phyloP scores from a whole-genome alignment of 1,140 invertebrate genomes.

The Melitaea cinxia region DNA sequence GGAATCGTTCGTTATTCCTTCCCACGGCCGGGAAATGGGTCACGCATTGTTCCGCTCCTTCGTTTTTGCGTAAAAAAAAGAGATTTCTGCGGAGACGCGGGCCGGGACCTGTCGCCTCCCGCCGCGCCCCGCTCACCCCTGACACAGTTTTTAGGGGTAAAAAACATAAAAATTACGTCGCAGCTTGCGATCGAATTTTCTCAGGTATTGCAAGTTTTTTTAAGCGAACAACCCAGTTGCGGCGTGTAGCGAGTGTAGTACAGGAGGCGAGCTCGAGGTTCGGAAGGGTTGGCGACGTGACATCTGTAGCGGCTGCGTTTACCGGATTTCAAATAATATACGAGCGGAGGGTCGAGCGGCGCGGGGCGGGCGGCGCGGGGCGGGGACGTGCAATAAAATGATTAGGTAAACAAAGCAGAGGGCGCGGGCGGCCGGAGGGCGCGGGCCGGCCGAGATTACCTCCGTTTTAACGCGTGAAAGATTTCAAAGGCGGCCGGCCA shows the following conservation, averaged over 20 bases:
- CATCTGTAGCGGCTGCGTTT: conserved; percentile 48
- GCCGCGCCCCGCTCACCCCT: conserved; percentile 57
- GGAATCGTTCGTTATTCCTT: conserved; percentile 77
- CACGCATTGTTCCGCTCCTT: conserved; percentile 69
- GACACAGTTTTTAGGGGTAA: conserved; percentile 76
- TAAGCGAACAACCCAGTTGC: conserved; percentile 57
- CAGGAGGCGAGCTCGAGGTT: conserved; percentile 57
- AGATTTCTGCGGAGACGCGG: conserved; percentile 64
- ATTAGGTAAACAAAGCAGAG: conserved; percentile 74
- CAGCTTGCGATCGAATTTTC: conserved; percentile 74
- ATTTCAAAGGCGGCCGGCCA: conserved; percentile 75
- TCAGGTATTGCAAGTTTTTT: conserved; percentile 64
- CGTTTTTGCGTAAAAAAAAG: conserved; percentile 78
- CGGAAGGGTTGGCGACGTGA: conserved; percentile 46
- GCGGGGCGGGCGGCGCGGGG: conserved; percentile 24
- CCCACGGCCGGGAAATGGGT: conserved; percentile 79
- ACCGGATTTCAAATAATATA: conserved; percentile 52
- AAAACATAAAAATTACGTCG: conserved; percentile 66
- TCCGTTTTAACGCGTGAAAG: conserved; percentile 79
- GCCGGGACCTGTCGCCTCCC: conserved; percentile 58
- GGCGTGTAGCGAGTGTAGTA: conserved; percentile 68
- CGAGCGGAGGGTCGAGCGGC: conserved; percentile 25
- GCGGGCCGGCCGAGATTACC: conserved; percentile 65
- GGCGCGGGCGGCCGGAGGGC: conserved; percentile 38
- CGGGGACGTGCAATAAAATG: conserved; percentile 65